A percentile compares a stretch with the other conserved stretches of the same genome.
Conservation (phyloP, 2,113 vertebrate genomes). For the Lamprologus tigripictilis region DNA sequence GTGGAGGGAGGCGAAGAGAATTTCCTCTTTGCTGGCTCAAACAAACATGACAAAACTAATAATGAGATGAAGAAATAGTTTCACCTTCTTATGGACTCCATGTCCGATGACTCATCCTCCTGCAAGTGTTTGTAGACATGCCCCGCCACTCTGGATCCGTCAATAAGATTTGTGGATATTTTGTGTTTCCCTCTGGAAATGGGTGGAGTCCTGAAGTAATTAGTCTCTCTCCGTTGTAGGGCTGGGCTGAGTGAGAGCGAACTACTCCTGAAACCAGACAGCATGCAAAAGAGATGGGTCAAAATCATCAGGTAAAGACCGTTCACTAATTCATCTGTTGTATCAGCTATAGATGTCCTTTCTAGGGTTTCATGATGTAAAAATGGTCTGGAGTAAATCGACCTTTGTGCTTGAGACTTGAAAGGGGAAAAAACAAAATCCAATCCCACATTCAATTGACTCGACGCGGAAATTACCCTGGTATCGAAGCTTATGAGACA, state of each 20-base stretch:
- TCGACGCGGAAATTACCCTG: background rate
- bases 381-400: background rate
- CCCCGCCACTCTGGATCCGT: constrained; percentile 62
- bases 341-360: background rate
- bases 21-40: background rate
- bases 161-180: constrained; percentile 61
- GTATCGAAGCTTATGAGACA: background rate
- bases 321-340: background rate
- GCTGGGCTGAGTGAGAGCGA: constrained; percentile 85
- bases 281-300: background rate
- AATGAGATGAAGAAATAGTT: background rate
- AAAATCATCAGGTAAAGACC: background rate
- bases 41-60: background rate
- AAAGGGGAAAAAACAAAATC: background rate
- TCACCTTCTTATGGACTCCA: constrained; percentile 83
- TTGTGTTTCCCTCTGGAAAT: constrained; percentile 79
- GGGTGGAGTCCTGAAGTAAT: constrained; percentile 82
- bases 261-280: constrained; percentile 72
- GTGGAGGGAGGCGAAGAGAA: background rate
- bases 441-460: background rate
- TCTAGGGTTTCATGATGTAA: background rate
- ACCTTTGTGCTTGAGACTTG: background rate
- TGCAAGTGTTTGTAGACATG: constrained; percentile 88
- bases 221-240: constrained; percentile 75
- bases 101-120: constrained; percentile 81